Conservation (phyloP, 1,140 invertebrate species). For the Cotesia typhae region DNA sequence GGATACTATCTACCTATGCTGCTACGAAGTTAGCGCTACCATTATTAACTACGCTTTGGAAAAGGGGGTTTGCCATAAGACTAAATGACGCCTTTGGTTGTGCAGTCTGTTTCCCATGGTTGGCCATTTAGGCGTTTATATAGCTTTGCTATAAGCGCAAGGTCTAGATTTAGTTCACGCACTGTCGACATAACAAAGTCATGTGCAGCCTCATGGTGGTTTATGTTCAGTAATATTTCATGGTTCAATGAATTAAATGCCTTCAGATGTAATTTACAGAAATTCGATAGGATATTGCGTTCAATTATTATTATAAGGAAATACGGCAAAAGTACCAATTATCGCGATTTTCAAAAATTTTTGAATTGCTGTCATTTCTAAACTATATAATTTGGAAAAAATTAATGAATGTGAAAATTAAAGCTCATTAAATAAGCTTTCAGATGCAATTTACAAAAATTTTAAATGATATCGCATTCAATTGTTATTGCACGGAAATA, state of each 20-base stretch:
- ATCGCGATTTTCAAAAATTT: too few relatives aligned
- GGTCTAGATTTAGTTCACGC: slow-evolving; percentile 4
- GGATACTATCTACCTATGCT: slow-evolving; percentile 19
- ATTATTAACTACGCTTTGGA: slow-evolving; percentile 2
- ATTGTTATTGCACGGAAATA: too few relatives aligned
- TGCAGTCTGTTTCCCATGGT: slow-evolving; percentile 25
- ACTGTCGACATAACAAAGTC: slow-evolving; percentile 4
- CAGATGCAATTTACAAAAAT: too few relatives aligned
- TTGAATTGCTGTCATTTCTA: too few relatives aligned
- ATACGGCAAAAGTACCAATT: too few relatives aligned
- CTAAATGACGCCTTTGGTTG: slow-evolving; percentile 32
- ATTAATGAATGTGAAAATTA: too few relatives aligned
- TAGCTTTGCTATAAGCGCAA: background rate
- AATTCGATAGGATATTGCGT: background rate
- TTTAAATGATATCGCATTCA: too few relatives aligned
- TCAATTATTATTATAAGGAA: too few relatives aligned
- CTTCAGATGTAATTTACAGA: background rate
- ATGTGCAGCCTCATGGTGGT: background rate
- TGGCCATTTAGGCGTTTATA: slow-evolving; percentile 12
- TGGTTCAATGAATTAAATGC: background rate
- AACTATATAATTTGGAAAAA: too few relatives aligned
- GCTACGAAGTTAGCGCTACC: slow-evolving; percentile 13
- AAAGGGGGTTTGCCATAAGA: slow-evolving; percentile 26
- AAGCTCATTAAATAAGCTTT: too few relatives aligned
- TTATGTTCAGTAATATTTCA: background rate